Evolutionary conservation across 2,113 vertebrate genomes (phyloP), one percentile per base, ranked within the genome.

Genomic region (Dasyornis broadbenti): DNA sequence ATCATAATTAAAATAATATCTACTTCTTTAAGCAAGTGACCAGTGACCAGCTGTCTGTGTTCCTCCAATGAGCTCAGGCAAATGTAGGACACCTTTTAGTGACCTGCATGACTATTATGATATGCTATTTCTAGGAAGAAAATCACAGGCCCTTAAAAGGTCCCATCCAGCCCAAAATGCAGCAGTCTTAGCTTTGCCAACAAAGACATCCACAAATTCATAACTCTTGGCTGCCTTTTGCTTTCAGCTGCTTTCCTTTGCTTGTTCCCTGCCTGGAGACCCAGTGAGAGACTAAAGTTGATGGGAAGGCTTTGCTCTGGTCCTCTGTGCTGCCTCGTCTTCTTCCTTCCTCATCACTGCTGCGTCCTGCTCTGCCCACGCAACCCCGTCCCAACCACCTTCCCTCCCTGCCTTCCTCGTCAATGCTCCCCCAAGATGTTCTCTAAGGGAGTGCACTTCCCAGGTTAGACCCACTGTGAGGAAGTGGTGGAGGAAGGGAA

Each of bases 341-440:
- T 79, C 79, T 93, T 96, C 82, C 92, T 94, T 94, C 82, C 86
- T 90, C 60, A 39, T 71, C 52, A 24, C 59, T 80, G 54, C 90
- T 76, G 53, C 0, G 11, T 92, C 84, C 90, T 94, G 78, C 54
- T 54, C 71, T 57, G 76, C 90, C 79, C 79, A 94, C 17, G 0
- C 88, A 85, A 19, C 26, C 9, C 37, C 37, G 85, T 85, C 42
- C 57, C 75, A 61, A 81, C 8, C 44, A 65, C 28, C 52, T 83
- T 94, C 44, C 77, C 63, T 72, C 66, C 37, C 73, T 61, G 37
- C 68, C 75, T 57, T 64, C 56, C 56, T 60, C 66, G 75, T 16
- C 53, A 44, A 14, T 4, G 24, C 12, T 82, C 37, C 28, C 37
- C 57, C 71, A 89, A 92, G 71, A 57, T 60, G 60, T 42, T 47